phyloP scores from a whole-genome alignment of 2,797 vertebrate species.

The Cichlasoma orientale region DNA sequence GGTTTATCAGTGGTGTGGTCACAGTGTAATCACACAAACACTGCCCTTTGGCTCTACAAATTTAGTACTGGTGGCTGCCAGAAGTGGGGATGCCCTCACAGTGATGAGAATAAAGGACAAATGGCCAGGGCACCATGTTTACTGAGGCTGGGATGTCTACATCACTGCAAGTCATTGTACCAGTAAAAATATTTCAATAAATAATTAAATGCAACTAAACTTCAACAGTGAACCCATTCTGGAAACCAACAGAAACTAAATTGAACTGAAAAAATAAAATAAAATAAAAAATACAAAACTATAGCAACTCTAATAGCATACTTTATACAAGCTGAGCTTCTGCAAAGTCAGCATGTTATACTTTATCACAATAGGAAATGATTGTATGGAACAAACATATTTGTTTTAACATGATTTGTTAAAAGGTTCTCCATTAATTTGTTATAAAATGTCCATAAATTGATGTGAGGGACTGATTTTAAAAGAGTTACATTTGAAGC shows the following conservation, averaged over 20 bases:
- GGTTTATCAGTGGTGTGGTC: too few species aligned
- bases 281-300: too few species aligned
- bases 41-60: too few species aligned
- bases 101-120: too few species aligned
- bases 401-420: background rate
- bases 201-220: too few species aligned
- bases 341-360: background rate
- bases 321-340: conserved; percentile 1
- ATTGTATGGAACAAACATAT: background rate
- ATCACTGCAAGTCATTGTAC: background rate
- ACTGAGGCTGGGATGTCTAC: background rate
- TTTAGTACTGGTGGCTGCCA: too few species aligned
- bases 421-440: background rate
- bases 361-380: background rate
- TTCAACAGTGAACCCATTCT: background rate
- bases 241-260: background rate
- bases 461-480: background rate
- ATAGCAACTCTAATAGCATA: background rate
- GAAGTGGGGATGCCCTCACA: too few species aligned
- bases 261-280: background rate
- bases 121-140: background rate
- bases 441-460: background rate
- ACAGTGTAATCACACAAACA: too few species aligned
- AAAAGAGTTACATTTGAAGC: background rate
- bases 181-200: too few species aligned